Percentiles rank a stretch among this genome's conserved stretches.
Conservation (phyloP, 2,888 invertebrate species). For the Polylopha cassiicola region DNA sequence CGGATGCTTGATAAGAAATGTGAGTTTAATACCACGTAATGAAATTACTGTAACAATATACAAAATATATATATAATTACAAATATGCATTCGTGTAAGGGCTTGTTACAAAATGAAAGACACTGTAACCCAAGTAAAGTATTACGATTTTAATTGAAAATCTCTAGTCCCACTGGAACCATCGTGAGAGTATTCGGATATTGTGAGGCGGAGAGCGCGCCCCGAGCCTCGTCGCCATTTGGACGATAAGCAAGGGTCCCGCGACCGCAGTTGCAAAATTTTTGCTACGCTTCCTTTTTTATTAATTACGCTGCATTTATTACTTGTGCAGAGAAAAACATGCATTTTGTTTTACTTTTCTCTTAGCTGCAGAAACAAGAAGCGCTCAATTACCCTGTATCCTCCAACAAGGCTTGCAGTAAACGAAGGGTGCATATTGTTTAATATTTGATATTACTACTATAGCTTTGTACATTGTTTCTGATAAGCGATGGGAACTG, state of each 20-base stretch:
- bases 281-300: constrained; percentile 71
- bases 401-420: constrained; percentile 75
- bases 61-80: constrained; percentile 71
- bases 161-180: constrained; percentile 83
- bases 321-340: constrained; percentile 70
- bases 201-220: constrained; percentile 35
- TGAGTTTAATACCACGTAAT: constrained; percentile 67
- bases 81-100: constrained; percentile 80
- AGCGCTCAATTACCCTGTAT: constrained; percentile 76
- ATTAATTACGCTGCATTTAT: constrained; percentile 69
- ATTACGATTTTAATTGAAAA: constrained; percentile 79
- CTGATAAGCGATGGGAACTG: constrained; percentile 83
- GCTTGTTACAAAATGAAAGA: constrained; percentile 77
- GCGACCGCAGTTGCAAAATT: constrained; percentile 37
- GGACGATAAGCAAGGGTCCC: constrained; percentile 30
- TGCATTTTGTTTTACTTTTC: constrained; percentile 72
- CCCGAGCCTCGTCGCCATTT: too few species aligned
- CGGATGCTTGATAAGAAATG: constrained; percentile 70
- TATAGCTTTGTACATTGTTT: constrained; percentile 84
- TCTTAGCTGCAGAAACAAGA: constrained; percentile 71
- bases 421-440: constrained; percentile 78
- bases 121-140: constrained; percentile 80
- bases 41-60: constrained; percentile 77
- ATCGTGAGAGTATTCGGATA: constrained; percentile 61
- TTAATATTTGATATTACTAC: constrained; percentile 78